These are phyloP conservation scores for Flexamia atlantica DNA, from an alignment of 2,888 invertebrate genomes.

Conservation along the genomic window DNA sequence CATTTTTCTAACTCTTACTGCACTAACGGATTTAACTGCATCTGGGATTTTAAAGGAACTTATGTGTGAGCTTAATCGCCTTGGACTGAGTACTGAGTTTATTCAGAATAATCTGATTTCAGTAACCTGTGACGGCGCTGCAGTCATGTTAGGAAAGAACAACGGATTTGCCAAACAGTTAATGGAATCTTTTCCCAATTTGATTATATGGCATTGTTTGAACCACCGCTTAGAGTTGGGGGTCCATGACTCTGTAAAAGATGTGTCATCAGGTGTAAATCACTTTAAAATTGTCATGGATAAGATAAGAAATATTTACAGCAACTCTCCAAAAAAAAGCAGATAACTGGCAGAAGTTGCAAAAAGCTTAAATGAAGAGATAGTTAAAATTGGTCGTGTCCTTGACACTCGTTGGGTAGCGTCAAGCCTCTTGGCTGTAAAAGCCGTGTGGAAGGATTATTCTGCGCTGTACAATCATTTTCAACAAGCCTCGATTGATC, in stretches of 20 bases:
- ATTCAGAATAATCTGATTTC: neutral
- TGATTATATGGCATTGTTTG: slow-evolving; percentile 53
- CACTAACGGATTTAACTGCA: neutral
- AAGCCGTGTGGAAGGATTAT: slow-evolving; percentile 22
- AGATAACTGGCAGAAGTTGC: neutral
- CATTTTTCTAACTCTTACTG: neutral
- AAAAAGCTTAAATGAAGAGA: neutral
- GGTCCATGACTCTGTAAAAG: slow-evolving; percentile 25
- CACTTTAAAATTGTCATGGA: slow-evolving; percentile 46
- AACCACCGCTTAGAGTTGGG: slow-evolving; percentile 44
- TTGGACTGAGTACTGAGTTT: neutral
- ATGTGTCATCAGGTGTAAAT: slow-evolving; percentile 34
- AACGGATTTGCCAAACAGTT: neutral
- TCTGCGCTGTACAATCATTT: slow-evolving; percentile 16
- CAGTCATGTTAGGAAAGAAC: neutral
- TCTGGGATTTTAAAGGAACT: neutral
- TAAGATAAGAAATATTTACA: slow-evolving; percentile 33
- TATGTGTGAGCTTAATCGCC: neutral
- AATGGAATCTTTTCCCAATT: slow-evolving; percentile 20
- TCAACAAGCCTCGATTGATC: neutral
- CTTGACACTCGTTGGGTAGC: neutral
- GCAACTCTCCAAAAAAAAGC: slow-evolving; percentile 14
- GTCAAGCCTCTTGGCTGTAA: neutral
- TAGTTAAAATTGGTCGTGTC: neutral
- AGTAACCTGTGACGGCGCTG: neutral